phyloP scores from a whole-genome alignment of 2,888 invertebrate species.

The Lepidochrysops patricia region DNA sequence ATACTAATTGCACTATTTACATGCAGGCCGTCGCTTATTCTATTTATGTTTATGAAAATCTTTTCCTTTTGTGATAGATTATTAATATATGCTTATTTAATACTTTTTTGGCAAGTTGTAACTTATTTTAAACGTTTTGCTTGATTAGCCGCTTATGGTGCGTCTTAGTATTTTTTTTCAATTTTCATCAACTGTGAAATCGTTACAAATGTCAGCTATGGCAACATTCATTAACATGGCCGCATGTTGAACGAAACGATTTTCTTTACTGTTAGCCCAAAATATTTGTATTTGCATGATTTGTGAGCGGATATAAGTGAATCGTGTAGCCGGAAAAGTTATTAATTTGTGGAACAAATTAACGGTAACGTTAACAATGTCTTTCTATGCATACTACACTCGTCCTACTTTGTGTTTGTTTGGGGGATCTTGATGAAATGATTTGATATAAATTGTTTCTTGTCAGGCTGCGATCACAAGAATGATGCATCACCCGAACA shows the following conservation, averaged over 20 bases:
- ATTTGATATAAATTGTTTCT: conserved; percentile 44
- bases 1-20: too few species aligned
- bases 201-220: background rate
- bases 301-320: conserved; percentile 57
- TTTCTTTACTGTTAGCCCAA: conserved; percentile 90
- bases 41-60: too few species aligned
- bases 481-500: conserved; percentile 75
- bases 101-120: too few species aligned
- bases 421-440: conserved; percentile 36
- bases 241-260: conserved; percentile 86
- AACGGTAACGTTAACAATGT: conserved; percentile 42
- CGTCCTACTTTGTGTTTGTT: conserved; percentile 50
- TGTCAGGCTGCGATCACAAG: conserved; percentile 52
- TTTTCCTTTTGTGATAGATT: too few species aligned
- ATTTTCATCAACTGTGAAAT: background rate
- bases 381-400: conserved; percentile 42
- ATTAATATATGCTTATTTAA: too few species aligned
- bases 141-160: too few species aligned
- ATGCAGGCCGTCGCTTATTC: too few species aligned
- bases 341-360: conserved; percentile 38
- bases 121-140: too few species aligned
- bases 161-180: too few species aligned
- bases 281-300: conserved; percentile 50
- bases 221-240: conserved; percentile 79
- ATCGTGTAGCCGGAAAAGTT: conserved; percentile 42